phyloP scores from a whole-genome alignment of 2,797 vertebrate genomes.

The Telmatherina bonti region DNA sequence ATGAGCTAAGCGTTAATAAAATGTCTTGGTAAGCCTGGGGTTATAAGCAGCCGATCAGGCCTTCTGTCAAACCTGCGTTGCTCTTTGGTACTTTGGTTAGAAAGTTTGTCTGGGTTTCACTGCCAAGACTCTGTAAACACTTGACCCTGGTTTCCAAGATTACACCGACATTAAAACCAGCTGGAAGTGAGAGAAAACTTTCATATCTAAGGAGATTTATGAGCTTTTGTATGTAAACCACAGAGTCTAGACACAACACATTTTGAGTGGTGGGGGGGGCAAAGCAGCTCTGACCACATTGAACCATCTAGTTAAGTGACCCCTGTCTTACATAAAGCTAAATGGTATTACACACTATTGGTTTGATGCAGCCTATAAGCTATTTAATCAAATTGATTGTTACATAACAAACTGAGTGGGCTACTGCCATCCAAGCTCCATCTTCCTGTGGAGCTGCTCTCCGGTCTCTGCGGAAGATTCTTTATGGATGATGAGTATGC shows the following conservation, averaged over 20 bases:
- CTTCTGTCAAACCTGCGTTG: slow-evolving; percentile 11
- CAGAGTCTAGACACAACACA: slow-evolving; percentile 22
- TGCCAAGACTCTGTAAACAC: slow-evolving; percentile 2
- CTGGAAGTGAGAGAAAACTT: slow-evolving; percentile 11
- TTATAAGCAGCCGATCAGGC: slow-evolving; percentile 16
- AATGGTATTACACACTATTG: slow-evolving; percentile 51
- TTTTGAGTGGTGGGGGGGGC: slow-evolving; percentile 6
- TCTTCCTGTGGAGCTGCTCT: slow-evolving; percentile 69
- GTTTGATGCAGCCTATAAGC: slow-evolving; percentile 68
- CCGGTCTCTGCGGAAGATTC: slow-evolving; percentile 63
- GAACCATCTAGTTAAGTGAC: slow-evolving; percentile 47
- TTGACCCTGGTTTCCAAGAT: slow-evolving; percentile 15
- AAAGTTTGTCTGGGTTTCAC: slow-evolving; percentile 17
- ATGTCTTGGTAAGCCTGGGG: slow-evolving; percentile 37
- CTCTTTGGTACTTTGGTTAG: slow-evolving; percentile 17
- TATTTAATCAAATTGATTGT: slow-evolving; percentile 78
- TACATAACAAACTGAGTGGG: slow-evolving; percentile 79
- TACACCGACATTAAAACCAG: slow-evolving; percentile 15
- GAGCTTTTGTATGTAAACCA: slow-evolving; percentile 23
- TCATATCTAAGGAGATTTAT: slow-evolving; percentile 9
- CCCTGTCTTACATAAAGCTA: slow-evolving; percentile 59
- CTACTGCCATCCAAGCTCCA: slow-evolving; percentile 67
- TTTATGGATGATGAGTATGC: slow-evolving; percentile 67
- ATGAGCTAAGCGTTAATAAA: slow-evolving; percentile 35
- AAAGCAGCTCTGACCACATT: slow-evolving; percentile 22